Conservation (phyloP, 2,113 vertebrate genomes). For the Sander lucioperca region DNA sequence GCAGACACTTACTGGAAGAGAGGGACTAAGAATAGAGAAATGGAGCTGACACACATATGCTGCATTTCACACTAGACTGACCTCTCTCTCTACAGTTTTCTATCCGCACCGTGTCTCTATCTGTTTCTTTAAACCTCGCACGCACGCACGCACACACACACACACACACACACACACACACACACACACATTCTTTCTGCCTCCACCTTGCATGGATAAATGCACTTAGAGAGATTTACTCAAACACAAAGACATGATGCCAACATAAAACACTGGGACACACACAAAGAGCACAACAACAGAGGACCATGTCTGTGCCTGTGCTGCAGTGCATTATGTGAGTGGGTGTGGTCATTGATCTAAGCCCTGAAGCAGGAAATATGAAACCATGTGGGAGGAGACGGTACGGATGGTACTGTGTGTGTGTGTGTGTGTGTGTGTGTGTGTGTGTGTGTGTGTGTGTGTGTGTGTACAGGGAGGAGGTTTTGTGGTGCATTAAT, state of each 20-base stretch:
- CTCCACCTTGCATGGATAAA: not conserved
- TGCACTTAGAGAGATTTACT: not conserved
- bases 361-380: constrained; percentile 69
- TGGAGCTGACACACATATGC: constrained; percentile 67
- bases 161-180: constrained; percentile 8
- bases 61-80: constrained; percentile 80
- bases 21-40: constrained; percentile 56
- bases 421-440: constrained; percentile 33
- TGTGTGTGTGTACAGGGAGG: not conserved
- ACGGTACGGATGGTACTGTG: constrained; percentile 17
- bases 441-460: constrained; percentile 32
- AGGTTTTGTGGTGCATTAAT: constrained; percentile 18
- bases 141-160: not conserved
- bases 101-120: not conserved
- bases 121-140: not conserved
- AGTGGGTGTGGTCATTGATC: constrained; percentile 78
- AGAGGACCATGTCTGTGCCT: constrained; percentile 36
- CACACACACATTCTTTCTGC: not conserved
- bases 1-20: constrained; percentile 58
- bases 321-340: constrained; percentile 68
- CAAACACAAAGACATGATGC: constrained; percentile 35
- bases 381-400: constrained; percentile 77
- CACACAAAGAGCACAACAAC: constrained; percentile 54
- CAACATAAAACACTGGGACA: constrained; percentile 21
- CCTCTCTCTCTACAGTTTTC: constrained; percentile 10